Evolutionary conservation across 2,888 invertebrate genomes (phyloP), one percentile per base, ranked within the genome.

Genomic region (Cerastis rubricosa): DNA sequence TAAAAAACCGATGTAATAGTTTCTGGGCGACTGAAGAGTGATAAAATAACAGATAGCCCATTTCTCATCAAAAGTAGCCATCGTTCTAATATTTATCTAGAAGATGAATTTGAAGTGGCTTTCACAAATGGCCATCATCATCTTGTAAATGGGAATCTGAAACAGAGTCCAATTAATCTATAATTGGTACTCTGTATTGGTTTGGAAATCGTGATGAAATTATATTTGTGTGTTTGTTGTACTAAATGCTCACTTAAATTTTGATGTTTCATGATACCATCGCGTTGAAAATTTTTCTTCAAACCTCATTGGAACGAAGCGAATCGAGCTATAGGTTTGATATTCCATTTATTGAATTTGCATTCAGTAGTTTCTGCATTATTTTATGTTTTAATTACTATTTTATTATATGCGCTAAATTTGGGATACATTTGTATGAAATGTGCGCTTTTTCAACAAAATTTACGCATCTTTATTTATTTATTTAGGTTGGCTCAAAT

Each of bases 241-340:
- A 91, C 87, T 93, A 92, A 94, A 92, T 88, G 73, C 88, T 91
- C 93, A 94, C 86, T 88, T 91, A 91, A 94, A 94, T 95, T 96
- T 92, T 95, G 89, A 96, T 96, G 94, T 96, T 96, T 95, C 96
- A 96, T 96, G 96, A 94, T 90, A 92, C 91, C 93, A 94, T 93
- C 94, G 96, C 92, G 94, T 95, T 94, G 94, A 93, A 94, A 91
- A 91, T 90, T 90, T 90, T 83, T 90, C 94, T 90, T 88, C 93
- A 87, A 92, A 92, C 92, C 91, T 88, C 92, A 93, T 93, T 92
- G 95, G 94, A 93, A 89, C 92, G 92, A 94, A 96, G 96, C 96
- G 93, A 96, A 96, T 93, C 92, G 94, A 94, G 96, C 95, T 84
- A 96, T 96, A 96, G 96, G 96, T 96, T 96, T 96, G 96, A 96